A percentile compares a stretch with the other conserved stretches of the same genome.
These are phyloP conservation scores for Trilocha varians DNA, from an alignment of 2,888 invertebrate genomes.

Conservation along the genomic window DNA sequence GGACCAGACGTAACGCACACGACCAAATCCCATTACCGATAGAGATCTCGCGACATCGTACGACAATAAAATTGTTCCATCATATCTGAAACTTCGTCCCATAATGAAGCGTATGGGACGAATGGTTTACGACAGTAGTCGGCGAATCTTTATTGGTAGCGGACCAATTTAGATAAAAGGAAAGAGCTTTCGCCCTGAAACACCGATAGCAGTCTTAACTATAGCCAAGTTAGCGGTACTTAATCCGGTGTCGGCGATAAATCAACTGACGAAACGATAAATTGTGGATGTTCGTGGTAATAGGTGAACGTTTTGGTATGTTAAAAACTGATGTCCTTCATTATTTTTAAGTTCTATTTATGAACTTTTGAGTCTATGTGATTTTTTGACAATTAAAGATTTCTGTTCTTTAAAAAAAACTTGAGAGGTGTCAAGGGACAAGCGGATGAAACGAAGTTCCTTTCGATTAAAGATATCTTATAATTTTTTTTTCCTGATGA, in stretches of 20 bases:
- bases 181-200: conserved; percentile 69
- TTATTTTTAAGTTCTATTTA: background rate
- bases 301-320: conserved; percentile 70
- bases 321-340: conserved; percentile 3
- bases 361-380: conserved; percentile 3
- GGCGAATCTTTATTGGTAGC: conserved; percentile 71
- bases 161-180: conserved; percentile 74
- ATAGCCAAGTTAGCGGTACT: conserved; percentile 73
- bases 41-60: conserved; percentile 69
- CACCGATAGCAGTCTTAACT: conserved; percentile 72
- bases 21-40: conserved; percentile 66
- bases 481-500: too few species aligned
- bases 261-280: conserved; percentile 61
- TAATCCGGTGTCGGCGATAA: conserved; percentile 67
- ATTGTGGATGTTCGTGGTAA: conserved; percentile 46
- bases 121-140: conserved; percentile 71
- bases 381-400: too few species aligned
- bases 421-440: too few species aligned
- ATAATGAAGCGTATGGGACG: conserved; percentile 73
- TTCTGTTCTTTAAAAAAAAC: too few species aligned
- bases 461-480: too few species aligned
- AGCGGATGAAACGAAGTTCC: too few species aligned
- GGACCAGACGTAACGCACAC: conserved; percentile 20
- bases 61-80: conserved; percentile 72
- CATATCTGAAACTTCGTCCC: conserved; percentile 72